phyloP scores from a whole-genome alignment of 2,113 vertebrate genomes.

The Stictonetta naevosa region DNA sequence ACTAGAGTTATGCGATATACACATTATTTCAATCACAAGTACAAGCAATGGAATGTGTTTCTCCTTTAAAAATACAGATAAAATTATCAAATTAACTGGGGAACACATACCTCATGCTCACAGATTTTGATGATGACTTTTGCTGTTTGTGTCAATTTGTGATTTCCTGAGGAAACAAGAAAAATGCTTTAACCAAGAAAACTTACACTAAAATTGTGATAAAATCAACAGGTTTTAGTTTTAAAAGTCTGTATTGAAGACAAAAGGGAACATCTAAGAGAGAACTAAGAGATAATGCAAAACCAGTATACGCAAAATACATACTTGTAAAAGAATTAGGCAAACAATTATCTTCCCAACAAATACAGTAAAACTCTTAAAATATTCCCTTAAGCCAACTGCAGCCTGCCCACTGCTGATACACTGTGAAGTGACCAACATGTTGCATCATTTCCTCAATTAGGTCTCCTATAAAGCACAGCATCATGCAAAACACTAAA shows the following conservation, averaged over 20 bases:
- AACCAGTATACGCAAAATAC: neutral
- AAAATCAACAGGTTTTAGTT: neutral
- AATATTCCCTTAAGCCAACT: neutral
- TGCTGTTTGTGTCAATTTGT: constrained; percentile 97
- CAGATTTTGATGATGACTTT: constrained; percentile 99
- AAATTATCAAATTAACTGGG: neutral
- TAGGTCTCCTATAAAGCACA: neutral
- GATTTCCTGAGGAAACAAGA: constrained; percentile 86
- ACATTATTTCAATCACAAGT: neutral
- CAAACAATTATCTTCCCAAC: neutral
- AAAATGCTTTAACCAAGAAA: constrained; percentile 50
- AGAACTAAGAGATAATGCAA: neutral
- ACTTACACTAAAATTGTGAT: neutral
- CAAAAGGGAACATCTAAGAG: neutral
- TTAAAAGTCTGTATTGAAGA: neutral
- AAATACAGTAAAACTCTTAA: neutral
- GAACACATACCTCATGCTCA: constrained; percentile 92
- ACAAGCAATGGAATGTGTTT: neutral
- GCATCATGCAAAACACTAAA: neutral
- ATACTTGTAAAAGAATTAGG: neutral
- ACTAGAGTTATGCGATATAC: neutral
- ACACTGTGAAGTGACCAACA: neutral
- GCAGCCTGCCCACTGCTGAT: neutral
- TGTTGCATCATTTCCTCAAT: neutral
- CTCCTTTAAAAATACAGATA: neutral